phyloP scores from a whole-genome alignment of 2,113 vertebrate genomes.

The Blennius ocellaris region DNA sequence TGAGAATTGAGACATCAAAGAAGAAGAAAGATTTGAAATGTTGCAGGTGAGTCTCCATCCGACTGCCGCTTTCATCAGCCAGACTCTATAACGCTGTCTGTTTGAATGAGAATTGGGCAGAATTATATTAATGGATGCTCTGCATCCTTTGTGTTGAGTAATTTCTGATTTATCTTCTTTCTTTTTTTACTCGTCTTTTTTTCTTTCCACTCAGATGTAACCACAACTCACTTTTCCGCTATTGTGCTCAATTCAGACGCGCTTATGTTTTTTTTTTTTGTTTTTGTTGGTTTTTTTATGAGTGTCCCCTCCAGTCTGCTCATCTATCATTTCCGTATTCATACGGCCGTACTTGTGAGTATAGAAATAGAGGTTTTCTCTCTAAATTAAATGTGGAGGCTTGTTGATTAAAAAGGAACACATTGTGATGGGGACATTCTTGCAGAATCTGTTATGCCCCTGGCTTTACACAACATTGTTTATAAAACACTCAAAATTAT shows the following conservation, averaged over 20 bases:
- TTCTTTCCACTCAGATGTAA: conserved; percentile 6
- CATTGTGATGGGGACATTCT: conserved; percentile 58
- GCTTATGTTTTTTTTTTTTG: conserved; percentile 2
- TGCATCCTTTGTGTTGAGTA: conserved; percentile 69
- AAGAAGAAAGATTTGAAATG: conserved; percentile 55
- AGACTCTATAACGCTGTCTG: conserved; percentile 54
- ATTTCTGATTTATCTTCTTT: conserved; percentile 72
- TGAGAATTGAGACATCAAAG: conserved; percentile 60
- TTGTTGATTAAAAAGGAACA: conserved; percentile 64
- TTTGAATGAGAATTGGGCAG: conserved; percentile 58
- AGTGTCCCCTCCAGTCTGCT: conserved; percentile 15
- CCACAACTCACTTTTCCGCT: conserved; percentile 3
- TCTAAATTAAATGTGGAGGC: conserved; percentile 64
- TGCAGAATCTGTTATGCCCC: conserved; percentile 54
- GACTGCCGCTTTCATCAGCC: conserved; percentile 45
- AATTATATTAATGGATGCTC: conserved; percentile 68
- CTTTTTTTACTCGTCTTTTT: conserved; percentile 36
- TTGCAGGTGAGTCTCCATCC: conserved; percentile 54
- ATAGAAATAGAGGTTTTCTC: conserved; percentile 64
- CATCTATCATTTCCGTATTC: conserved; percentile 32
- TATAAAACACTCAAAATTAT: conserved; percentile 69
- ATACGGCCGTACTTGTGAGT: conserved; percentile 58
- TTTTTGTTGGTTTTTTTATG: no score
- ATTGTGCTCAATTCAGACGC: conserved; percentile 10
- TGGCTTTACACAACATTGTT: conserved; percentile 62